Conservation (phyloP, 1,140 invertebrate species). For the Cherax quadricarinatus region DNA sequence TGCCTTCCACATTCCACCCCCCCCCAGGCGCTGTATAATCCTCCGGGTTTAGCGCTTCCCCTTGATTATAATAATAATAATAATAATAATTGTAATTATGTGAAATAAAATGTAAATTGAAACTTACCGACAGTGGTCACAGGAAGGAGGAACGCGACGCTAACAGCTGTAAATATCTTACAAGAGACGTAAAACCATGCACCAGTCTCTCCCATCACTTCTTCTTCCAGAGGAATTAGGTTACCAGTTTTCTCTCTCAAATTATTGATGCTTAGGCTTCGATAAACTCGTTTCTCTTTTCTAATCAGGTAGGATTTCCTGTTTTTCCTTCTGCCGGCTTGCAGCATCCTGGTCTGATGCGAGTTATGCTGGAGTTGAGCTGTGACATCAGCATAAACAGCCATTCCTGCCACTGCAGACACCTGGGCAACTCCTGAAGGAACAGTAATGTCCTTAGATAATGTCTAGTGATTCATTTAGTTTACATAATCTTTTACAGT, state of each 20-base stretch:
- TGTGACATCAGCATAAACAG: neutral
- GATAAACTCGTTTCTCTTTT: conserved; percentile 11
- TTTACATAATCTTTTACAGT: too few relatives aligned
- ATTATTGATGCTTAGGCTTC: conserved; percentile 28
- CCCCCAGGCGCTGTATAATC: too few relatives aligned
- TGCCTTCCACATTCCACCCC: too few relatives aligned
- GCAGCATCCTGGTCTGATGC: neutral
- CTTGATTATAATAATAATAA: too few relatives aligned
- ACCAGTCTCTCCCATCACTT: neutral
- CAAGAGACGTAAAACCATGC: neutral
- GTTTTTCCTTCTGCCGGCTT: neutral
- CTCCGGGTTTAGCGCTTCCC: too few relatives aligned
- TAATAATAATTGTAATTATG: too few relatives aligned
- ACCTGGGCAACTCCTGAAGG: conserved; percentile 12
- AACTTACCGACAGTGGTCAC: conserved; percentile 23
- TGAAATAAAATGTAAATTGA: too few relatives aligned
- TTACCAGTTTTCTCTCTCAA: conserved; percentile 10
- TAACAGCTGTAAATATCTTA: neutral
- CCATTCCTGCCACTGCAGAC: neutral
- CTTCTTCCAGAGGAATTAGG: conserved; percentile 15
- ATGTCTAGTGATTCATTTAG: too few relatives aligned
- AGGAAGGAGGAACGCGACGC: neutral
- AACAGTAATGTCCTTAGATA: too few relatives aligned
- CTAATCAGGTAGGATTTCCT: neutral
- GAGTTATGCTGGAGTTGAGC: neutral